phyloP scores from a whole-genome alignment of 2,888 invertebrate genomes.

The Ornithoptera priamus region DNA sequence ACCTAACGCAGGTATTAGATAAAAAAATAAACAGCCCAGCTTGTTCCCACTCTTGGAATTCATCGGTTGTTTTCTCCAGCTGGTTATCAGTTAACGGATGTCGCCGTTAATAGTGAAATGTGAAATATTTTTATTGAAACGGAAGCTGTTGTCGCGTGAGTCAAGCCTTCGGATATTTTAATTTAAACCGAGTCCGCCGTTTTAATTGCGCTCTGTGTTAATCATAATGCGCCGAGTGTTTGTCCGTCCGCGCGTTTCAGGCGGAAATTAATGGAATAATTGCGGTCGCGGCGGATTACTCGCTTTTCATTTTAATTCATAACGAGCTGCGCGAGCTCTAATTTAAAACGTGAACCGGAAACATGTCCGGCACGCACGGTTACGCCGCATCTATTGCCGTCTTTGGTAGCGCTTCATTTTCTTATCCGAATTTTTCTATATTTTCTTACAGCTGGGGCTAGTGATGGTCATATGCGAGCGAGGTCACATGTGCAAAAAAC shows the following conservation, averaged over 20 bases:
- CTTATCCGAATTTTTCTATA: too few relatives aligned
- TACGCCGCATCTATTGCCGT: too few relatives aligned
- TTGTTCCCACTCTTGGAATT: too few relatives aligned
- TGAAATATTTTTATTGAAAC: conserved; percentile 24
- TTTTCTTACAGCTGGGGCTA: too few relatives aligned
- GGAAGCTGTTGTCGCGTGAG: conserved; percentile 28
- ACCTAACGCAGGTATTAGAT: too few relatives aligned
- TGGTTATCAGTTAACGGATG: not conserved
- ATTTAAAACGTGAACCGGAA: conserved; percentile 21
- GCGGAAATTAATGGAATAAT: conserved; percentile 21
- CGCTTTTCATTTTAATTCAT: conserved; percentile 13
- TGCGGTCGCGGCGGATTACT: conserved; percentile 19
- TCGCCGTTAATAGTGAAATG: conserved; percentile 19
- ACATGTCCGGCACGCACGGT: not conserved
- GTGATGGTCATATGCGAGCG: too few relatives aligned
- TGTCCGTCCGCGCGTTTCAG: conserved; percentile 22
- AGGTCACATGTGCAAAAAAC: too few relatives aligned
- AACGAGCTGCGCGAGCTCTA: conserved; percentile 6
- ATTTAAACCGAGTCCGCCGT: conserved; percentile 23
- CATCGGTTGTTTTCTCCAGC: not conserved
- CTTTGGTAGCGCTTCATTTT: too few relatives aligned
- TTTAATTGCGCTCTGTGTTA: conserved; percentile 28
- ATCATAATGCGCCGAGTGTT: conserved; percentile 22
- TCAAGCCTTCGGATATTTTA: conserved; percentile 30
- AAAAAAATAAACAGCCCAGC: too few relatives aligned